These are phyloP conservation scores for Rhizoglyphus robini DNA, from an alignment of 1,140 invertebrate species.

Conservation along the genomic window DNA sequence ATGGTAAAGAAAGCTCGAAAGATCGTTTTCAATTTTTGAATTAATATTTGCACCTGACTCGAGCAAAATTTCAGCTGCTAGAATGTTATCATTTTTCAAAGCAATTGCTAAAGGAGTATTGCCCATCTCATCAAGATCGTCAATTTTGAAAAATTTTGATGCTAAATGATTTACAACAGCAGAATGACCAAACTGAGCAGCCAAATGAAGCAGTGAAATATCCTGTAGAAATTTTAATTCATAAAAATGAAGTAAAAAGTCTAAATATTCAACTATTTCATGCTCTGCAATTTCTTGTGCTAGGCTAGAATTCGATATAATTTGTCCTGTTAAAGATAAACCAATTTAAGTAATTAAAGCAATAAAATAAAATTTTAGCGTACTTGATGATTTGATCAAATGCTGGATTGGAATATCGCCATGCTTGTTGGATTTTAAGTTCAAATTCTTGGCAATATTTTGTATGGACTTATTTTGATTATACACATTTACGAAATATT, in stretches of 20 bases:
- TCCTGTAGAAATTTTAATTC: not conserved
- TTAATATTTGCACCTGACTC: slow-evolving; percentile 33
- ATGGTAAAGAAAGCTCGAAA: not conserved
- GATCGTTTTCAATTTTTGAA: slow-evolving; percentile 17
- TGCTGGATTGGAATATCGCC: not conserved
- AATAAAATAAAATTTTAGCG: not conserved
- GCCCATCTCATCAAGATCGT: not conserved
- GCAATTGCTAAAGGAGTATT: slow-evolving; percentile 29
- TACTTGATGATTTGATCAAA: slow-evolving; percentile 2
- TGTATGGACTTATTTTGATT: not conserved
- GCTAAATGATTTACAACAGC: slow-evolving; percentile 27
- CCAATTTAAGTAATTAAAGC: no score
- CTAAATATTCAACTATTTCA: not conserved
- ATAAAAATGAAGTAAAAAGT: not conserved
- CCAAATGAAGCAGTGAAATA: not conserved
- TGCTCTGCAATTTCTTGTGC: not conserved
- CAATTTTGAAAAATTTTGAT: slow-evolving; percentile 31
- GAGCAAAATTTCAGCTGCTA: slow-evolving; percentile 29
- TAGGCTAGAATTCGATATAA: not conserved
- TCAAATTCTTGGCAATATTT: not conserved
- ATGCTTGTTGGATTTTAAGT: not conserved
- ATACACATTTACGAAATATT: not conserved
- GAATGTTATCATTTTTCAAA: slow-evolving; percentile 27
- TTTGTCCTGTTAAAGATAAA: not conserved
- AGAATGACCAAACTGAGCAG: not conserved